Evolutionary conservation across 2,888 invertebrate genomes (phyloP), one percentile per base, ranked within the genome.

Genomic region (Drosophila quinaria): DNA sequence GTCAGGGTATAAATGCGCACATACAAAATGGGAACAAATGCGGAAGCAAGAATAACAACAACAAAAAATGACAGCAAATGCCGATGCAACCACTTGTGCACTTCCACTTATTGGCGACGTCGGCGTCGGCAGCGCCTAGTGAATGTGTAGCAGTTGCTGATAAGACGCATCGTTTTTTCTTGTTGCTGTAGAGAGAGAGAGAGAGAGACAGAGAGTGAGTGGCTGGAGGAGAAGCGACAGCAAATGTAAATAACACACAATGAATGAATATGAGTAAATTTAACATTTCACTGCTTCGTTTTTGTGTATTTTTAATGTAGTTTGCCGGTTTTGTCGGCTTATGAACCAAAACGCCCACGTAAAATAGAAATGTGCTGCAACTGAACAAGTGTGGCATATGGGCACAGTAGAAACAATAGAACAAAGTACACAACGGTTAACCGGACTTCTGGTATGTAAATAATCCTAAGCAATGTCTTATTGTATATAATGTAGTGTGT

Each of bases 61-160:
- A 41, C 17, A 54, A 51, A 58, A 59, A 68, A 63, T 58, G 19
- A 49, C 42, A 47, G 52, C 63, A 52, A 69, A 73, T 69, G 72
- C 42, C 78, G 75, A 71, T 69, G 76, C 75, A 75, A 81, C 76
- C 81, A 78, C 80, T 80, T 74, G 80, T 80, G 55, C 72, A 74
- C 73, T 76, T 86, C 83, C 83, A 84, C 83, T 84, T 86, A 83
- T 80, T 78, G 83, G 86, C 78, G 78, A 78, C 86, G 74, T 77
- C 69, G 68, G 13, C 44, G 78, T 77, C 67, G 73, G 49, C 73
- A 50, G 25, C 42, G 58, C 63, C 74, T 78, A 70, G 64, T 74
- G 64, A 70, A 67, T 73, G 73, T 70, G 67, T 67, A 73, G 64
- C 67, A 78, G 69, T 80, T 74, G 72, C 61, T 74, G 85, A 84